Evolutionary conservation across 2,797 vertebrate genomes (phyloP).

Genomic region (Phoeniculus purpureus): DNA sequence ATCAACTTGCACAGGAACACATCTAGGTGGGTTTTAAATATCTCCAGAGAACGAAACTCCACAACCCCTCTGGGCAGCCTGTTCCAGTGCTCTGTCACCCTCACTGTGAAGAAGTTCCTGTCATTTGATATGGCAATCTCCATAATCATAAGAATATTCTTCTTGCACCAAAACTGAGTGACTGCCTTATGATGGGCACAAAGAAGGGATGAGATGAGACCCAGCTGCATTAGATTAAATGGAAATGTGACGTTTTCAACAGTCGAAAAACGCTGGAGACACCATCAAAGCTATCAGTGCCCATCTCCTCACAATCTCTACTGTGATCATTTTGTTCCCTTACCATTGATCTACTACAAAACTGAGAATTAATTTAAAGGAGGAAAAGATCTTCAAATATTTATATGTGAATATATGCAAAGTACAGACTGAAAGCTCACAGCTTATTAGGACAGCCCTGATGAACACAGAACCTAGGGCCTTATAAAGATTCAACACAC

Average conservation of each 20-base stretch:
- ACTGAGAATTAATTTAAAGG: constrained; percentile 45
- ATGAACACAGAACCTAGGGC: not conserved
- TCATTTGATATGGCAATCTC: constrained; percentile 8
- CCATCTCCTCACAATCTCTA: constrained; percentile 54
- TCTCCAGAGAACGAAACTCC: too few relatives aligned
- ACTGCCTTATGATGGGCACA: constrained; percentile 14
- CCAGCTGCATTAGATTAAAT: constrained; percentile 7
- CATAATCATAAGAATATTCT: constrained; percentile 1
- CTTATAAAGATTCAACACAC: not conserved
- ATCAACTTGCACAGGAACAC: too few relatives aligned
- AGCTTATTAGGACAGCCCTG: not conserved
- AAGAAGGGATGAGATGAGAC: constrained; percentile 9
- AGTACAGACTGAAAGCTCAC: not conserved
- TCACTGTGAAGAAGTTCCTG: too few relatives aligned
- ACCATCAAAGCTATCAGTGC: constrained; percentile 49
- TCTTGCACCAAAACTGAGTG: constrained; percentile 6
- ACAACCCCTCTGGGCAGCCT: too few relatives aligned
- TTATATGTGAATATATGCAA: constrained; percentile 17
- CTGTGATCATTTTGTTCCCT: constrained; percentile 45
- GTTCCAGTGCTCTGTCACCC: too few relatives aligned
- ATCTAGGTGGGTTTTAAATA: too few relatives aligned
- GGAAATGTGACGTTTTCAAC: constrained; percentile 43
- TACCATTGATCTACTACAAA: constrained; percentile 47
- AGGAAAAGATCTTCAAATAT: constrained; percentile 44
- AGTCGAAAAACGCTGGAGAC: constrained; percentile 33